Evolutionary conservation across 1,140 invertebrate genomes (phyloP), one percentile per base, ranked within the genome.

Genomic region (Gryllus bimaculatus): DNA sequence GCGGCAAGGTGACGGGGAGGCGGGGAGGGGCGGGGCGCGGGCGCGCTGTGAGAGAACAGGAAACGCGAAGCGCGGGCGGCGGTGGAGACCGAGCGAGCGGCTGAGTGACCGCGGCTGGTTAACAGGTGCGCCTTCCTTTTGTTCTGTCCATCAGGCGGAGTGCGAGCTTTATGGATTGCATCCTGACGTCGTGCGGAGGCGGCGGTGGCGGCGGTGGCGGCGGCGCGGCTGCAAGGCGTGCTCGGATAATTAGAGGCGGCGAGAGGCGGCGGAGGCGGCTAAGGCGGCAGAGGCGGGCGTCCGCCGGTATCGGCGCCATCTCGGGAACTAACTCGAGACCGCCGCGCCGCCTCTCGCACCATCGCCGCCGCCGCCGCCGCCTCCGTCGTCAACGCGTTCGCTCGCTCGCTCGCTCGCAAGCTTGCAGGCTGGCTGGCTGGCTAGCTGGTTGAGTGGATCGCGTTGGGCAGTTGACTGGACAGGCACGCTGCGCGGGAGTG

Each of bases 31-130:
- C 10, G 10, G 54, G 54, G 54, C 10, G 54, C 18, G 54, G 54
- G 54, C 54, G 18, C 54, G 54, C 54, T 3, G 2, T 13, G 54
- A 2, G 54, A 18, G 54, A 66, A 13, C 10, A 18, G 54, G 54
- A 66, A 66, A 18, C 10, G 54, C 10, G 54, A 66, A 66, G 54
- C 54, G 10, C 26, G 26, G 26, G 26, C 26, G 26, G 26, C 26
- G 26, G 26, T 5, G 18, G 18, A 66, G 54, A 66, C 10, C 54
- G 54, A 66, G 54, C 54, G 54, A 66, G 54, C 54, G 54, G 10
- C 54, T 66, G 54, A 66, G 54, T 66, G 54, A 66, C 54, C 54
- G 54, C 54, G 54, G 54, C 54, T 66, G 54, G 54, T 66, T 66
- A 66, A 66, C 54, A 66, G 54, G 54, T 66, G 54, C 54, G 54